Evolutionary conservation across 2,113 vertebrate genomes (phyloP).

Genomic region (Serinus canaria): DNA sequence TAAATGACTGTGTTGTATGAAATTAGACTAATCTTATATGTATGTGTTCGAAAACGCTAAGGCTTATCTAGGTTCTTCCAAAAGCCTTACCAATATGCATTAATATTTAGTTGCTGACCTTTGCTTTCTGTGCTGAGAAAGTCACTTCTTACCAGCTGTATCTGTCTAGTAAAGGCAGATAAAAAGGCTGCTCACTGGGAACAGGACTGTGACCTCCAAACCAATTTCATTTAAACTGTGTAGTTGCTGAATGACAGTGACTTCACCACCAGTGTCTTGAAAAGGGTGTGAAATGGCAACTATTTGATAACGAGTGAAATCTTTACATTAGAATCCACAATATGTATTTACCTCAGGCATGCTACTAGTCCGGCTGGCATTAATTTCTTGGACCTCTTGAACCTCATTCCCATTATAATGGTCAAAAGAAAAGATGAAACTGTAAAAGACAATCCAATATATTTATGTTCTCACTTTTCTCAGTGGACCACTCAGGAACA

Average conservation of each 20-base stretch:
- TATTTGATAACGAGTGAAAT: not conserved
- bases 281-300: not conserved
- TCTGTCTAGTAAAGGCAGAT: not conserved
- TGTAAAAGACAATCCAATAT: slow-evolving; percentile 60
- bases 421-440: slow-evolving; percentile 83
- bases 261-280: not conserved
- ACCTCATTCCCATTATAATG: slow-evolving; percentile 89
- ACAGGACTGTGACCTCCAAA: not conserved
- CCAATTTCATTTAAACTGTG: not conserved
- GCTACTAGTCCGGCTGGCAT: slow-evolving; percentile 89
- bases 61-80: not conserved
- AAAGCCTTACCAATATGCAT: not conserved
- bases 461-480: slow-evolving; percentile 1
- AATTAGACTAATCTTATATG: not conserved
- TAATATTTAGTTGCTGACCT: not conserved
- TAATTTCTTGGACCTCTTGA: slow-evolving; percentile 88
- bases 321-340: not conserved
- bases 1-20: not conserved
- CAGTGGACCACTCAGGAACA: not conserved
- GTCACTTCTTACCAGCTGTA: not conserved
- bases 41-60: not conserved
- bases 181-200: not conserved
- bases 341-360: slow-evolving; percentile 81
- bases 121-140: not conserved
- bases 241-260: not conserved